Conservation (phyloP, 2,888 invertebrate genomes). For the Antheraea yamamai region DNA sequence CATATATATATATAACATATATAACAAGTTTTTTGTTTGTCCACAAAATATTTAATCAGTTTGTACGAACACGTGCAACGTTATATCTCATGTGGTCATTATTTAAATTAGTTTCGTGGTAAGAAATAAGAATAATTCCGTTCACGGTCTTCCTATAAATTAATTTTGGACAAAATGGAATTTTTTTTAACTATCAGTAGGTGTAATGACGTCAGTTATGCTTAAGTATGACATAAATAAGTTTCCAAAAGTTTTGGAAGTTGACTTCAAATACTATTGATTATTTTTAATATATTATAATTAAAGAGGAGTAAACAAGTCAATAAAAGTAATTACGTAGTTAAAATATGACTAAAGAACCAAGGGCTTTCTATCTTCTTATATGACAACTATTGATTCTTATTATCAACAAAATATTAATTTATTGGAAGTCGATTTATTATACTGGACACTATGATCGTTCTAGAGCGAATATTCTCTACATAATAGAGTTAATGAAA, state of each 20-base stretch:
- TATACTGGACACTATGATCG: neutral
- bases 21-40: conserved; percentile 48
- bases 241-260: neutral
- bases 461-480: neutral
- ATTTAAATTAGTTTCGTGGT: conserved; percentile 19
- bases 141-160: conserved; percentile 25
- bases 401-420: conserved; percentile 4
- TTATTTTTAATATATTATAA: neutral
- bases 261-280: neutral
- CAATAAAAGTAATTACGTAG: conserved; percentile 1
- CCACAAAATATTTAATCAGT: conserved; percentile 51
- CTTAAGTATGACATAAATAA: conserved; percentile 6
- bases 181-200: neutral
- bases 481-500: neutral
- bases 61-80: conserved; percentile 50
- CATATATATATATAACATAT: conserved; percentile 27
- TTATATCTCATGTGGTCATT: conserved; percentile 30
- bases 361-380: conserved; percentile 10
- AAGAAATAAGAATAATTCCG: conserved; percentile 8
- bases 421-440: neutral
- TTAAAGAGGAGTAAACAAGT: conserved; percentile 6
- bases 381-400: conserved; percentile 4
- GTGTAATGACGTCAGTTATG: conserved; percentile 1
- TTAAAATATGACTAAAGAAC: neutral
- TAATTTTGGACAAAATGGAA: conserved; percentile 8